These are phyloP conservation scores for Meghimatium bilineatum DNA, from an alignment of 2,888 invertebrate species.

Conservation along the genomic window DNA sequence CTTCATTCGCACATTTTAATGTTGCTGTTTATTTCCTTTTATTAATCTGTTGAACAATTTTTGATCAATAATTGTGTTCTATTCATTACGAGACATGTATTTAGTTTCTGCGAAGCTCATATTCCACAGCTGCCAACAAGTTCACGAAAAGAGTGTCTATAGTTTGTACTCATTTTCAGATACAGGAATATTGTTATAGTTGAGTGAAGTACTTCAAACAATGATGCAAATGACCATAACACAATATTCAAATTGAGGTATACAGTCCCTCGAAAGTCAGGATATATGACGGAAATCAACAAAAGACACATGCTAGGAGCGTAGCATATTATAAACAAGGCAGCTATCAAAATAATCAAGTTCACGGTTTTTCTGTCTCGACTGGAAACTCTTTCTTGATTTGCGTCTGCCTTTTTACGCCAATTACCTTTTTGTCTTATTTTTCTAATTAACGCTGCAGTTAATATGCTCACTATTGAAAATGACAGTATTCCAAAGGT, in stretches of 20 bases:
- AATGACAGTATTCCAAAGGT: background rate
- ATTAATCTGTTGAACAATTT: no score
- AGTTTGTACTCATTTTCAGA: constrained; percentile 2
- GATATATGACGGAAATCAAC: background rate
- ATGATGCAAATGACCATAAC: background rate
- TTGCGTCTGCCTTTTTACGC: background rate
- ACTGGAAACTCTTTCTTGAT: background rate
- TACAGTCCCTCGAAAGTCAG: background rate
- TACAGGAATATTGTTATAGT: background rate
- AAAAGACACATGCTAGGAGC: background rate
- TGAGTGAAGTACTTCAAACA: background rate
- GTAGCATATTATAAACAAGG: background rate
- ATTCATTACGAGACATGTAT: no score
- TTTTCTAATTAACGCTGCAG: background rate
- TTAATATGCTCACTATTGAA: background rate
- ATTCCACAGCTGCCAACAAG: background rate
- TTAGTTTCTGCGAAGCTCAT: background rate
- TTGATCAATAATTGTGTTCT: no score
- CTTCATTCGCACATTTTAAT: no score
- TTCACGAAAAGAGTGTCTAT: background rate
- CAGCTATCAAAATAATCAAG: background rate
- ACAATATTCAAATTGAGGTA: background rate
- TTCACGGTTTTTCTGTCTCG: background rate
- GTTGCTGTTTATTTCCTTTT: no score
- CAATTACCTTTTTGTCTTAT: background rate